Evolutionary conservation across 2,113 vertebrate genomes (phyloP), one percentile per base, ranked within the genome.

Genomic region (Chauna torquata): DNA sequence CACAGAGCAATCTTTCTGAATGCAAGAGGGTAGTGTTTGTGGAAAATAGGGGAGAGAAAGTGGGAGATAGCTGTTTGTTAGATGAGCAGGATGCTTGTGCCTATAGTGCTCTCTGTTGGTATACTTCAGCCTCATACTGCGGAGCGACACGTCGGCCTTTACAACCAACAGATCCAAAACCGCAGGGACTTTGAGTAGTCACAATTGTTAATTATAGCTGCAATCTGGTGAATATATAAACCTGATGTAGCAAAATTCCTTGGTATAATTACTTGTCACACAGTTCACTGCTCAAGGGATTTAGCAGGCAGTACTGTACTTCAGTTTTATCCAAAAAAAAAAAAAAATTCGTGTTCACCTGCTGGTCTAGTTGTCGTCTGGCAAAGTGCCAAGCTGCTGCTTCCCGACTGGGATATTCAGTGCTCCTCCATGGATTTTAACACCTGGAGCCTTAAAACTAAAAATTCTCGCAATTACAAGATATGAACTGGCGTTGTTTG

Each of bases 211-310:
- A 57, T 92, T 96, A n/a, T 82, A 8, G 15, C 71, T 84, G 44
- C 65, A 85, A 45, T 61, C 77, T 93, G 77, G 61, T 89, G 79
- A 82, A 65, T 87, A 57, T 36, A 70, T 62, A 82, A 85, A 74
- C 49, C 78, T 28, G 58, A 91, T 85, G 84, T 61, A 95, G 70
- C 1, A 0, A 54, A 82, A 95, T 58, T 94, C 59, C 87, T 88
- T 65, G 50, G 45, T 86, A 40, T 80, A 77, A 85, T 95, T 89
- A 94, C 81, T 96, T 95, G 78, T 91, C 58, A 54, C 61, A 47
- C 57, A 76, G 62, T 88, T 91, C 28, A 11, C 58, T 95, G 75
- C 91, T 85, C 83, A 87, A 80, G 95, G 75, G 87, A 74, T 92
- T 95, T 91, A 85, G 45, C 86, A 94, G 58, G 57, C 66, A 94